Evolutionary conservation across 1,140 invertebrate genomes (phyloP), one percentile per base, ranked within the genome.

Genomic region (Pygmarrhopalites habei): DNA sequence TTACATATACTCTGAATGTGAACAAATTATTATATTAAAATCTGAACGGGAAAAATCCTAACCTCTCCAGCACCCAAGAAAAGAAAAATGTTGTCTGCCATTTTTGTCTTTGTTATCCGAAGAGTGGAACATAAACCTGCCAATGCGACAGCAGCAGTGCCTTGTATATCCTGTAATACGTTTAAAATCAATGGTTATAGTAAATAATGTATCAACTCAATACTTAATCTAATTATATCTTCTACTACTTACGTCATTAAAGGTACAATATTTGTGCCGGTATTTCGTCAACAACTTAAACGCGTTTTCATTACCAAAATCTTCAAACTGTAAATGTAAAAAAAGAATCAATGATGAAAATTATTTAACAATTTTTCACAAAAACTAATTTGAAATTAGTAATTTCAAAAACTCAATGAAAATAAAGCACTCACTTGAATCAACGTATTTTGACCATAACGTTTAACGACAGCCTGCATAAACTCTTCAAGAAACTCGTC

Each of bases 161-260:
- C 92, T 76, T 98, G 93, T 72, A 97, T 95, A 73, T 97, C 93
- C n/a, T n/a, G n/a, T n/a, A n/a, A n/a, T n/a, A n/a, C n/a, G n/a
- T n/a, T n/a, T n/a, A n/a, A n/a, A n/a, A n/a, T n/a, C n/a, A n/a
- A n/a, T n/a, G n/a, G n/a, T n/a, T n/a, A n/a, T n/a, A n/a, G n/a
- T n/a, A n/a, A n/a, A n/a, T n/a, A n/a, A n/a, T n/a, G n/a, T n/a
- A n/a, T n/a, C n/a, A n/a, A n/a, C n/a, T n/a, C n/a, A n/a, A n/a
- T n/a, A n/a, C n/a, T n/a, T n/a, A n/a, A n/a, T n/a, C n/a, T n/a
- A n/a, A n/a, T n/a, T n/a, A n/a, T n/a, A n/a, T n/a, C n/a, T n/a
- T n/a, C n/a, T n/a, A n/a, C n/a, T n/a, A n/a, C n/a, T n/a, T n/a
- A n/a, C n/a, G 72, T 96, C 92, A 77, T 98, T 97, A 74, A 98